Base-by-base conservation (phyloP, 2,888 invertebrate genomes). In the Crioceris asparagi region DNA sequence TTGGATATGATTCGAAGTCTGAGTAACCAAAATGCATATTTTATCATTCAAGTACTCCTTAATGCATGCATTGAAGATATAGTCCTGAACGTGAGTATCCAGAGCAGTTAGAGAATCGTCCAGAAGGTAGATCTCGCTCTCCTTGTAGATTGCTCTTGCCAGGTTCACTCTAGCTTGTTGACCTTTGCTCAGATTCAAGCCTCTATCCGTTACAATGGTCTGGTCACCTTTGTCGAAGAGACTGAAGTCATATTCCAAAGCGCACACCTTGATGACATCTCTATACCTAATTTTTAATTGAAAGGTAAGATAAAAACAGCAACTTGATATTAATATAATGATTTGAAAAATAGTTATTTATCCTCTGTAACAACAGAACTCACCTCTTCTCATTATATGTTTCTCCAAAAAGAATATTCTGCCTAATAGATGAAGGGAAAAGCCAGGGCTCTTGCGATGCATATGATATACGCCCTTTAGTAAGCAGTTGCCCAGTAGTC, bases 191-290 rank as follows among this genome's bases (percentile, higher is more conserved):
- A 79, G 56, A 44, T 71, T 72, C 7, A 74, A 67, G 4, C 79
- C 79, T 33, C 72, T 64, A 46, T 78, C 77, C 4, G 77, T 77
- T 2, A 79, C 72, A 29, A 74, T 55, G 0, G 77, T 77, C 56
- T 51, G 48, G 40, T 66, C 65, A 0, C 59, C 59, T 23, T 57
- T 44, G 4, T 56, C 51, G 18, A 64, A 48, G 3, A 50, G 43
- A 5, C 52, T 61, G 35, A 79, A 59, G 52, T 79, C 79, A 50
- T 60, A 54, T 37, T 62, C 56, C 30, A 72, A 52, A n/a, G 69
- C 66, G 48, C 71, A 71, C 2, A 66, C 65, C 6, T 50, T 47
- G 17, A 65, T 41, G 0, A 64, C 56, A 23, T 52, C 48, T 17
- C 54, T 39, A 41, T 65, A 65, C 33, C 62, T 47, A 17, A 27